Base-by-base conservation (phyloP, 30 jellyfish, hydroid and myxozoan species). In the Calvadosia cruxmelitensis region DNA sequence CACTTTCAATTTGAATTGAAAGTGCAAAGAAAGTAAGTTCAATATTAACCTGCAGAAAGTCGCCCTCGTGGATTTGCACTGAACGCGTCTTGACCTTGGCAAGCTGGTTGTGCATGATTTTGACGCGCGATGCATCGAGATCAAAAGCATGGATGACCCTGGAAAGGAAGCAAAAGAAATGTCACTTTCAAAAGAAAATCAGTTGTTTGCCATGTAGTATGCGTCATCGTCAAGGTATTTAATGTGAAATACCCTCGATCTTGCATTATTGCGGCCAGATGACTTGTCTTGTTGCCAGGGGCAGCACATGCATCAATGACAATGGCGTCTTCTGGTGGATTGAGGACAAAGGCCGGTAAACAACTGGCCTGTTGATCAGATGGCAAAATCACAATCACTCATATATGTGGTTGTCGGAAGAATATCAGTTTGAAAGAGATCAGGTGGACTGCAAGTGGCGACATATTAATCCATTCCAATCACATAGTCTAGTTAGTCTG, bases 291-390 rank as follows among this genome's bases (percentile, higher is more conserved):
- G 80, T 88, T 88, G 25, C 97, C 97, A 31, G 97, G 97, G 1
- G 97, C 97, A 68, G 97, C 94, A 76, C 97, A 88, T 29, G 93
- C 94, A 50, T 88, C 97, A 53, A 88, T 80, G 15, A 88, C 92
- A 12, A 70, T 63, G 50, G 81, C 50, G 20, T 26, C 52, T 52
- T 50, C 71, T 20, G 92, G 71, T 25, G 97, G 97, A 16, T 81
- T 70, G 67, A 88, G 66, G 29, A 80, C 74, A 48, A 57, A 72
- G 1, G 97, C 97, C 13, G 97, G 93, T 29, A 88, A 74, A 71
- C 97, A 88, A 53, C 97, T 88, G 5, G 97, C 97, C 97, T 88
- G 63, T 13, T 51, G 31, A 36, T 29, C 52, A 32, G 50, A n/a
- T n/a, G n/a, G n/a, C n/a, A n/a, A n/a, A n/a, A n/a, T n/a, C n/a